phyloP scores from a whole-genome alignment of 2,888 invertebrate genomes.

The Melipona bicolor region DNA sequence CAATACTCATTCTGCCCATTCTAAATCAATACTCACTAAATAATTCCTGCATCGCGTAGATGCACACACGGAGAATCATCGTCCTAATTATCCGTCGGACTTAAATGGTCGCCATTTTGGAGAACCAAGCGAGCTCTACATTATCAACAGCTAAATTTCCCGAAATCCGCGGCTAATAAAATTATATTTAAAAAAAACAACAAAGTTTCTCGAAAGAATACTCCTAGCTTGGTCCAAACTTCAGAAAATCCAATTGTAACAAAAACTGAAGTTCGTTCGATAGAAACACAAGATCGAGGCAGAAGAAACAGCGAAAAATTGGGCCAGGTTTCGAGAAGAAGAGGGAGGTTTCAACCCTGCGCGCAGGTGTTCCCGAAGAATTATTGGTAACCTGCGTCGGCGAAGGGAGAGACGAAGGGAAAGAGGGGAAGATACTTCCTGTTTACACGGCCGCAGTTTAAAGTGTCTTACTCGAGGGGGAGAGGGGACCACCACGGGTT shows the following conservation, averaged over 20 bases:
- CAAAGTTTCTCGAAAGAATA: too few relatives aligned
- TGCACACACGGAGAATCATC: not conserved
- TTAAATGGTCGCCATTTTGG: too few relatives aligned
- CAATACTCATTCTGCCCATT: not conserved
- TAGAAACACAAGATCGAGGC: too few relatives aligned
- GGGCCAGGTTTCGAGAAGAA: slow-evolving; percentile 9
- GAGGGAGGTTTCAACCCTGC: not conserved
- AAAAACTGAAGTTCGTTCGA: too few relatives aligned
- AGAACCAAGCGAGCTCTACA: too few relatives aligned
- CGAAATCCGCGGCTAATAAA: too few relatives aligned
- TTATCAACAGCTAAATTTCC: too few relatives aligned
- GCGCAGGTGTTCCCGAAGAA: slow-evolving; percentile 45
- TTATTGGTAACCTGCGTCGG: slow-evolving; percentile 35
- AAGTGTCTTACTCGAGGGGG: slow-evolving; percentile 51
- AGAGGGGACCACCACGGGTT: slow-evolving; percentile 25
- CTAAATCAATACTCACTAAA: not conserved
- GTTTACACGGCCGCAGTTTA: slow-evolving; percentile 66
- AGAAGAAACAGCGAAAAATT: not conserved
- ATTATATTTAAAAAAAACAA: too few relatives aligned
- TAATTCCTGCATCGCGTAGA: not conserved
- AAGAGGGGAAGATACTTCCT: slow-evolving; percentile 64
- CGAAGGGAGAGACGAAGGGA: not conserved
- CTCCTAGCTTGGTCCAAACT: too few relatives aligned
- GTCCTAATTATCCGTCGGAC: too few relatives aligned
- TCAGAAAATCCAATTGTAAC: too few relatives aligned